Conservation (phyloP, 2,888 invertebrate species). For the Nemotelus nigrinus region DNA sequence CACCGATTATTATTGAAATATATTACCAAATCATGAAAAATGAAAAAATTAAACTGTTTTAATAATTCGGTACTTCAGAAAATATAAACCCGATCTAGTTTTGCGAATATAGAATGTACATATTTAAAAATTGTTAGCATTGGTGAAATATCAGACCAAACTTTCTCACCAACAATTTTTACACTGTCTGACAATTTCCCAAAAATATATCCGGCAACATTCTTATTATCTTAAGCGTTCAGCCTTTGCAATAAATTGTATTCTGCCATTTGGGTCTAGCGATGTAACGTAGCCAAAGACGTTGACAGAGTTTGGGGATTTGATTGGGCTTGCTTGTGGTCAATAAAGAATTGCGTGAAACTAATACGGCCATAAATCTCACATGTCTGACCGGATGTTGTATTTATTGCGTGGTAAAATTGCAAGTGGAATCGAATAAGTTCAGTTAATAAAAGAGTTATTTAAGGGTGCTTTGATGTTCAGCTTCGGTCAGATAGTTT, state of each 20-base stretch:
- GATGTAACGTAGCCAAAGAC: background rate
- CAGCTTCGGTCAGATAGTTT: too few relatives aligned
- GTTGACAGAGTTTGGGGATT: background rate
- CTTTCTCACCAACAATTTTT: too few relatives aligned
- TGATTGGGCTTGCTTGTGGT: slow-evolving; percentile 1
- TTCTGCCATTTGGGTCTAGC: background rate
- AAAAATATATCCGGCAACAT: background rate
- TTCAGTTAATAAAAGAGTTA: slow-evolving; percentile 40
- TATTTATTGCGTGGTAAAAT: slow-evolving; percentile 18
- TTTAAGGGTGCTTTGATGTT: slow-evolving; percentile 1
- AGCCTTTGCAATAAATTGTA: slow-evolving; percentile 33
- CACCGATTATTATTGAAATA: too few relatives aligned
- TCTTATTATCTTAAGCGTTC: slow-evolving; percentile 26
- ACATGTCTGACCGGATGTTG: slow-evolving; percentile 45
- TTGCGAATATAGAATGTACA: too few relatives aligned
- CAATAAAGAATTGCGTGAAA: slow-evolving; percentile 45
- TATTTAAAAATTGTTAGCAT: too few relatives aligned
- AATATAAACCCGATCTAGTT: too few relatives aligned
- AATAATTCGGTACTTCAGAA: too few relatives aligned
- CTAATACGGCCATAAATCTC: slow-evolving; percentile 48
- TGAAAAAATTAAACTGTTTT: too few relatives aligned
- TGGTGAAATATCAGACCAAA: too few relatives aligned
- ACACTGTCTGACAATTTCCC: background rate
- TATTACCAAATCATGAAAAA: too few relatives aligned
- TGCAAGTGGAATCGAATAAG: slow-evolving; percentile 19